These are phyloP conservation scores for Drosophila prolongata DNA, from an alignment of 2,888 invertebrate genomes.

Conservation along the genomic window DNA sequence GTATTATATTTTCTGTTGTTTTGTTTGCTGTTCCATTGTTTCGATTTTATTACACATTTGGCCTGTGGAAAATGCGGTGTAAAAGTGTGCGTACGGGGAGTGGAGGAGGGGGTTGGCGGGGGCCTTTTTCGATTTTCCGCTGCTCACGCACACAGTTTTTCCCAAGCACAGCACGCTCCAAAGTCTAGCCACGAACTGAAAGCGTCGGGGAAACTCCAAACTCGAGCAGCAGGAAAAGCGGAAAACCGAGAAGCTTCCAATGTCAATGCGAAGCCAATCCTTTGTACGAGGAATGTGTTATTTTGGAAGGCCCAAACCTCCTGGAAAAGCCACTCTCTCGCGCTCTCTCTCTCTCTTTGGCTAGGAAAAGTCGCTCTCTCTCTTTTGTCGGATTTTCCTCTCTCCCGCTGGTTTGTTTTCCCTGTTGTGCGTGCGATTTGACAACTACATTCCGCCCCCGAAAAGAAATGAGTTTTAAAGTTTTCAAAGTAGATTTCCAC, in stretches of 20 bases:
- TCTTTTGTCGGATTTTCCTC: slow-evolving; percentile 13
- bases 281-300: slow-evolving; percentile 72
- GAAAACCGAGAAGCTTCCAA: slow-evolving; percentile 59
- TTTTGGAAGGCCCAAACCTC: slow-evolving; percentile 65
- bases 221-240: slow-evolving; percentile 39
- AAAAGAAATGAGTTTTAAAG: slow-evolving; percentile 29
- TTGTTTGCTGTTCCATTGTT: slow-evolving; percentile 37
- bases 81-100: slow-evolving; percentile 12
- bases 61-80: slow-evolving; percentile 33
- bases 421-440: slow-evolving; percentile 46
- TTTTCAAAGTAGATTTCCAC: slow-evolving; percentile 32
- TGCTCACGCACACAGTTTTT: slow-evolving; percentile 50
- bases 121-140: slow-evolving; percentile 40
- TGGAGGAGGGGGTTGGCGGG: not conserved
- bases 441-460: slow-evolving; percentile 34
- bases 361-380: slow-evolving; percentile 11
- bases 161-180: slow-evolving; percentile 75
- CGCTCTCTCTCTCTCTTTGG: not conserved
- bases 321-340: slow-evolving; percentile 53
- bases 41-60: slow-evolving; percentile 40
- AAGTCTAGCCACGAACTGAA: slow-evolving; percentile 78
- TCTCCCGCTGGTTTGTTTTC: slow-evolving; percentile 33
- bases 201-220: slow-evolving; percentile 55
- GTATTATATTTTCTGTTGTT: slow-evolving; percentile 32
- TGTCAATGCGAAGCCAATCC: slow-evolving; percentile 65